A percentile compares a stretch with the other conserved stretches of the same genome.
Evolutionary conservation across 2,888 invertebrate species (phyloP).

Genomic region (Prosopocoilus inquinatus): DNA sequence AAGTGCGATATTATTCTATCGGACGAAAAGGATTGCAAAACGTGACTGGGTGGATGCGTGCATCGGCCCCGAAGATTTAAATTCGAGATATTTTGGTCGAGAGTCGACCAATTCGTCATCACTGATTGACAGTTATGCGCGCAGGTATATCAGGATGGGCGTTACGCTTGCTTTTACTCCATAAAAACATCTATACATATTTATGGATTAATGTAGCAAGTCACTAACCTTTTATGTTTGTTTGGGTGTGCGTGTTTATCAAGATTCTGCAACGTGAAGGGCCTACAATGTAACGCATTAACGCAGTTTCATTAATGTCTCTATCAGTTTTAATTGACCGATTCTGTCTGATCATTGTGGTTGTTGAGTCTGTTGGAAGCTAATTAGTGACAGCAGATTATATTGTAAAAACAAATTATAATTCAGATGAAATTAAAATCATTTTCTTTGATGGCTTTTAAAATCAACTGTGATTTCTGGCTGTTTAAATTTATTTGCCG

Average conservation of each 20-base stretch:
- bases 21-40: background rate
- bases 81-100: conserved; percentile 2
- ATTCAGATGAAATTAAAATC: no score
- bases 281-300: background rate
- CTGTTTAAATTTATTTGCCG: no score
- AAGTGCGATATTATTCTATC: background rate
- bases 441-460: no score
- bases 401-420: no score
- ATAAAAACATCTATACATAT: conserved; percentile 4
- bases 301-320: conserved; percentile 1
- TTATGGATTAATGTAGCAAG: conserved; percentile 2
- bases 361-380: no score
- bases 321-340: background rate
- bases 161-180: conserved; percentile 9
- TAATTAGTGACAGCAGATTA: no score
- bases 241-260: background rate
- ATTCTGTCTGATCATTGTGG: no score
- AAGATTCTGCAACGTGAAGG: background rate
- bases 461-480: no score
- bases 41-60: conserved; percentile 1
- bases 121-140: conserved; percentile 14
- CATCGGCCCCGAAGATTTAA: background rate
- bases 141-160: conserved; percentile 15
- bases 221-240: background rate
- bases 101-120: conserved; percentile 14